These are phyloP conservation scores for Pampus argenteus DNA, from an alignment of 2,797 vertebrate species.

Conservation along the genomic window DNA sequence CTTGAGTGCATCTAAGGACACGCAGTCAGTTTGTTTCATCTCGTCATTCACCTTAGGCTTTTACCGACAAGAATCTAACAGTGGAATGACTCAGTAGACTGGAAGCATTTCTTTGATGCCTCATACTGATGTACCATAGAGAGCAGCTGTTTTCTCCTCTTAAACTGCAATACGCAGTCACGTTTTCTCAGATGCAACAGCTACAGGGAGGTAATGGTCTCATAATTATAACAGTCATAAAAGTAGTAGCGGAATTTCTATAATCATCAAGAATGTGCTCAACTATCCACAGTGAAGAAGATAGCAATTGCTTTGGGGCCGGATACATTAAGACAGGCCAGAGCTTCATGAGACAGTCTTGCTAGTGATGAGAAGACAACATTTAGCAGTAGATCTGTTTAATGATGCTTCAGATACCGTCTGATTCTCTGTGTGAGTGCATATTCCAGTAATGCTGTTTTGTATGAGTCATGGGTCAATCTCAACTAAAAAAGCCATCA, in stretches of 20 bases:
- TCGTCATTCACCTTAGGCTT: constrained; percentile 45
- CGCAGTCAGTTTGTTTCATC: constrained; percentile 22
- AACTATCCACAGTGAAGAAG: constrained; percentile 14
- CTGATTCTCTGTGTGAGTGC: constrained; percentile 21
- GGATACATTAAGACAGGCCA: constrained; percentile 34
- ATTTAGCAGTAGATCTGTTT: constrained; percentile 40
- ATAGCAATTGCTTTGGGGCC: constrained; percentile 35
- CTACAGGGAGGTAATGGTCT: constrained; percentile 63
- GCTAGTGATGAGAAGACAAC: constrained; percentile 35
- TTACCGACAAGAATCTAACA: constrained; percentile 52
- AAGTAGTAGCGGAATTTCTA: constrained; percentile 56
- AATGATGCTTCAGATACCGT: constrained; percentile 35
- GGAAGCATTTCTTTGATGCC: constrained; percentile 48
- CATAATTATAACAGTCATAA: constrained; percentile 74
- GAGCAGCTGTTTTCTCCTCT: constrained; percentile 67
- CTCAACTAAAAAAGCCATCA: constrained; percentile 17
- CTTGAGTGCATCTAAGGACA: constrained; percentile 56
- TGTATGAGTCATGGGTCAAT: constrained; percentile 32
- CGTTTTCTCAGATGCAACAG: constrained; percentile 61
- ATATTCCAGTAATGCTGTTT: constrained; percentile 46
- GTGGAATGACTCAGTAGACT: constrained; percentile 56
- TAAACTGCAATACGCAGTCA: constrained; percentile 40
- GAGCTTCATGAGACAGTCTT: constrained; percentile 18
- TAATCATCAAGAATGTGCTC: constrained; percentile 69
- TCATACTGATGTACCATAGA: constrained; percentile 31